These are phyloP conservation scores for Nicator chloris DNA, from an alignment of 2,113 vertebrate genomes.

Conservation along the genomic window DNA sequence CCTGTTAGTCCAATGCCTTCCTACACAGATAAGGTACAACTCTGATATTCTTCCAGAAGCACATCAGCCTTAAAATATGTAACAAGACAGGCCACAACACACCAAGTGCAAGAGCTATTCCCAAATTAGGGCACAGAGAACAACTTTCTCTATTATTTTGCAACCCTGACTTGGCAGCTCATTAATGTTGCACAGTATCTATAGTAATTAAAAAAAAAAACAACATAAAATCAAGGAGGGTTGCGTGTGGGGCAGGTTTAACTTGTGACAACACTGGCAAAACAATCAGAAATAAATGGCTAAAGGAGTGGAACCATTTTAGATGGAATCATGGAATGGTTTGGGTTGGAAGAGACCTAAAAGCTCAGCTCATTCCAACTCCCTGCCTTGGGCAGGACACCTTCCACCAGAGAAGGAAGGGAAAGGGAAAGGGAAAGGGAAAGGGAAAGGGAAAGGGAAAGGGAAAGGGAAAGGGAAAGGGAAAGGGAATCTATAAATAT, in stretches of 20 bases:
- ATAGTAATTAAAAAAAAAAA: not conserved
- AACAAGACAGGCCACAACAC: not conserved
- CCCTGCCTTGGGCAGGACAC: not conserved
- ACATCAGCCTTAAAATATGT: not conserved
- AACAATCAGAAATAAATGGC: not conserved
- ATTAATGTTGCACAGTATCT: not conserved
- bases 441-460: too few relatives aligned
- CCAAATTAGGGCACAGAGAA: constrained; percentile 42
- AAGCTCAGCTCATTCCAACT: not conserved
- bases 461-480: too few relatives aligned
- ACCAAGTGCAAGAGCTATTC: not conserved
- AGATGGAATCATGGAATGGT: not conserved
- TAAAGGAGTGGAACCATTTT: not conserved
- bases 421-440: too few relatives aligned
- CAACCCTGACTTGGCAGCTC: not conserved
- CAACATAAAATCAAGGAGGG: not conserved
- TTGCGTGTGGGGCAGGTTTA: not conserved
- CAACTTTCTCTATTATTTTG: not conserved
- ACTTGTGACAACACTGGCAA: not conserved
- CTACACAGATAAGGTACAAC: not conserved
- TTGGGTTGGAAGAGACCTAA: not conserved
- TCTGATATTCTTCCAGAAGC: not conserved
- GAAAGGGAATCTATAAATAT: too few relatives aligned
- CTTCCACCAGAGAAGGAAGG: not conserved
- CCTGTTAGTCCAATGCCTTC: not conserved